Percentiles rank a stretch among this genome's conserved stretches.
Evolutionary conservation across 2,888 invertebrate species (phyloP).

Genomic region (Tethea ocularis): DNA sequence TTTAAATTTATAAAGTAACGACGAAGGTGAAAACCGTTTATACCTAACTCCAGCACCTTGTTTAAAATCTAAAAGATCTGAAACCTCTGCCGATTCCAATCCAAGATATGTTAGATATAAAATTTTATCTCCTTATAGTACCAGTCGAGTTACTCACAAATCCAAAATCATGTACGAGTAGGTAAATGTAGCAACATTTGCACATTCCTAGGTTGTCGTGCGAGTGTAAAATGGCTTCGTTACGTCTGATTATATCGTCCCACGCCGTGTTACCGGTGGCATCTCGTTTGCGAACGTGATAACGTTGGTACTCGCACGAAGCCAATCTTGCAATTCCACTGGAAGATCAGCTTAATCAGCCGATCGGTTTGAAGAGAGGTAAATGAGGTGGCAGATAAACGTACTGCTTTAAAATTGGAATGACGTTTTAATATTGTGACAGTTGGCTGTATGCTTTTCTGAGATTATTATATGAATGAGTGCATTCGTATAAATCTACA

Average conservation of each 20-base stretch:
- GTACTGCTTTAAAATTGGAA: constrained; percentile 6
- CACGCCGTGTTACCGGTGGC: constrained; percentile 36
- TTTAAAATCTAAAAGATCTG: too few relatives aligned
- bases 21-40: too few relatives aligned
- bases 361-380: constrained; percentile 23
- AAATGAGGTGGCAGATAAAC: constrained; percentile 22
- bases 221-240: constrained; percentile 25
- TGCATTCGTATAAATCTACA: neutral
- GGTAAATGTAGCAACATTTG: neutral
- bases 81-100: too few relatives aligned
- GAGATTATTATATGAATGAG: neutral
- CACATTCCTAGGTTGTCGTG: constrained; percentile 18
- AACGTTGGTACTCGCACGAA: constrained; percentile 13
- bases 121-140: too few relatives aligned
- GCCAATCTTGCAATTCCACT: constrained; percentile 18
- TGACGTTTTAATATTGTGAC: constrained; percentile 6
- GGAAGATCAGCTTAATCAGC: constrained; percentile 14
- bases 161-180: constrained; percentile 7
- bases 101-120: too few relatives aligned
- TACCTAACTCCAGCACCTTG: too few relatives aligned
- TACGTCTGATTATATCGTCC: constrained; percentile 36
- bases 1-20: too few relatives aligned
- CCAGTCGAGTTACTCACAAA: neutral
- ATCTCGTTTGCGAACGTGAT: constrained; percentile 38
- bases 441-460: neutral